phyloP scores from a whole-genome alignment of 2,113 vertebrate genomes.

The Bettongia penicillata region DNA sequence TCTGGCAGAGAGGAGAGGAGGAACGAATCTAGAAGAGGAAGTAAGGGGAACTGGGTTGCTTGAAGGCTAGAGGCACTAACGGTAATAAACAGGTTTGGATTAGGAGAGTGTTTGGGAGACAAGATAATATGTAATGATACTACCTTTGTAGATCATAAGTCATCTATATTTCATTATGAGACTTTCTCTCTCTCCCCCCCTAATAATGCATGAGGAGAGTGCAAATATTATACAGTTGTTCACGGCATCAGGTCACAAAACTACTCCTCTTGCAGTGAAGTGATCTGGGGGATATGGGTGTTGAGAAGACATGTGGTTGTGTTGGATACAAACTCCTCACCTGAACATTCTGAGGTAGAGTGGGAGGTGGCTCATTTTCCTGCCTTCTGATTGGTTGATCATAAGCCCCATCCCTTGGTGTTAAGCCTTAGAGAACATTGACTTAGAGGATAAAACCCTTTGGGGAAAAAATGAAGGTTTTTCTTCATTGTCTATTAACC shows the following conservation, averaged over 20 bases:
- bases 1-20: background rate
- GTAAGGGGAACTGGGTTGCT: background rate
- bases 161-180: background rate
- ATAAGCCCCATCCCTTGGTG: background rate
- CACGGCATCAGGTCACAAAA: background rate
- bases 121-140: background rate
- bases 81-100: background rate
- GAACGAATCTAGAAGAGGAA: background rate
- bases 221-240: background rate
- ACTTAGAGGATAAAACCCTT: background rate
- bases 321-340: background rate
- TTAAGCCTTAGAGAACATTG: background rate
- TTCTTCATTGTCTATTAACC: background rate
- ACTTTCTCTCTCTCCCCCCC: background rate
- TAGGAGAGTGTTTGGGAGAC: background rate
- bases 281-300: background rate
- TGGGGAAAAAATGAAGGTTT: background rate
- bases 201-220: background rate
- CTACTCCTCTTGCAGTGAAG: background rate
- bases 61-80: background rate
- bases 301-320: background rate
- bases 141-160: background rate
- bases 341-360: background rate
- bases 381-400: background rate
- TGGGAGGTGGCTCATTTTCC: background rate